These are phyloP conservation scores for Cosmia pyralina DNA, from an alignment of 2,888 invertebrate species.

Conservation along the genomic window DNA sequence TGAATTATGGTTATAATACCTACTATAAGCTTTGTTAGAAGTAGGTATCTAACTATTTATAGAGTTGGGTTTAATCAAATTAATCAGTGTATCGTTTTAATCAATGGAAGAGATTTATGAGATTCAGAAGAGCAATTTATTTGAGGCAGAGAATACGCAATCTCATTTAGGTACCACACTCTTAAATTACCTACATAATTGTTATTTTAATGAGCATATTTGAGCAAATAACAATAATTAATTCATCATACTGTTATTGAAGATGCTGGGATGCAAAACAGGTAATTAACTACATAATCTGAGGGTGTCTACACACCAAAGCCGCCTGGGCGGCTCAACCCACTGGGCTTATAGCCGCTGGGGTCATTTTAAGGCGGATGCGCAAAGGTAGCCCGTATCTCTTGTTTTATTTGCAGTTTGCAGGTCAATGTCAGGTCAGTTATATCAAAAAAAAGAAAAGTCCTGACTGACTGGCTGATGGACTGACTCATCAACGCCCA, in stretches of 20 bases:
- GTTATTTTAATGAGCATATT: slow-evolving; percentile 10
- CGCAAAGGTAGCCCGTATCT: too few relatives aligned
- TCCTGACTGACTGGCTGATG: too few relatives aligned
- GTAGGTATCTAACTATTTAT: neutral
- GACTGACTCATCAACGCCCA: too few relatives aligned
- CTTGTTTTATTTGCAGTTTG: too few relatives aligned
- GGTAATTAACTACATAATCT: neutral
- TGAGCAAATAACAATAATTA: neutral
- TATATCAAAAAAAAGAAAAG: too few relatives aligned
- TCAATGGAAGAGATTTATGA: slow-evolving; percentile 10
- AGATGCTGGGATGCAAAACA: neutral
- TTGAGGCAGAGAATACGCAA: neutral
- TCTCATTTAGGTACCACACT: neutral
- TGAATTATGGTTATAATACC: slow-evolving; percentile 1
- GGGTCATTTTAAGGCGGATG: neutral
- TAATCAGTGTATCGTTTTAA: neutral
- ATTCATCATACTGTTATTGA: neutral
- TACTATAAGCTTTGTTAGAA: too few relatives aligned
- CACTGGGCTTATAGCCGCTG: too few relatives aligned
- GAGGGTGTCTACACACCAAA: neutral
- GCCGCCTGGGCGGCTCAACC: neutral
- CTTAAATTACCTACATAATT: neutral
- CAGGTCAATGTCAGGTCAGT: too few relatives aligned
- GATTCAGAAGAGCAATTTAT: slow-evolving; percentile 8
- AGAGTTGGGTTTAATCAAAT: neutral